Evolutionary conservation across 2,797 vertebrate genomes (phyloP).

Genomic region (Tadarida brasiliensis): DNA sequence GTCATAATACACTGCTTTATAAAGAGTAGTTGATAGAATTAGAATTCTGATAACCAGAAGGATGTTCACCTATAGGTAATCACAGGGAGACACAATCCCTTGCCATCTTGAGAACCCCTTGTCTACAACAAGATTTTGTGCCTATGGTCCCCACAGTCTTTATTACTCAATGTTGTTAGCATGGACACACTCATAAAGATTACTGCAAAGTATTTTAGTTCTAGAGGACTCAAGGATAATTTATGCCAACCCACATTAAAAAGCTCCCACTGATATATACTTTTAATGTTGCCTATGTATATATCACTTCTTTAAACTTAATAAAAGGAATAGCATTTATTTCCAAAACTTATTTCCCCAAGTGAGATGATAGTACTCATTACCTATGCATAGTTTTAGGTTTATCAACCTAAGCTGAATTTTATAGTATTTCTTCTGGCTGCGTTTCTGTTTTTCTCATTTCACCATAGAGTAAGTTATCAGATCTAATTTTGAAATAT

Average conservation of each 20-base stretch:
- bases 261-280: not conserved
- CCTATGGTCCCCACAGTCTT: not conserved
- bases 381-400: constrained; percentile 37
- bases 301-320: constrained; percentile 63
- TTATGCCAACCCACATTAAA: constrained; percentile 35
- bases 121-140: not conserved
- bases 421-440: constrained; percentile 64
- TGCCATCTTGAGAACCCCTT: not conserved
- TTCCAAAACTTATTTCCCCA: constrained; percentile 50
- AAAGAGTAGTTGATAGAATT: not conserved
- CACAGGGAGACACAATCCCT: not conserved
- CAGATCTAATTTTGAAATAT: constrained; percentile 79
- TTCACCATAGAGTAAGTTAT: constrained; percentile 71
- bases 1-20: not conserved
- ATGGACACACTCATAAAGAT: not conserved
- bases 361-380: constrained; percentile 1
- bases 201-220: constrained; percentile 33
- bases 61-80: not conserved
- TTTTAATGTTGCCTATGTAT: constrained; percentile 38
- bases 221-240: constrained; percentile 26
- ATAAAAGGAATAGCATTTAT: constrained; percentile 49
- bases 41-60: not conserved
- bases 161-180: constrained; percentile 32
- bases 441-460: constrained; percentile 79
- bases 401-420: constrained; percentile 29